Percentiles rank a stretch among this genome's conserved stretches.
Evolutionary conservation across 2,888 invertebrate species (phyloP).

Genomic region (Epiblema foenella): DNA sequence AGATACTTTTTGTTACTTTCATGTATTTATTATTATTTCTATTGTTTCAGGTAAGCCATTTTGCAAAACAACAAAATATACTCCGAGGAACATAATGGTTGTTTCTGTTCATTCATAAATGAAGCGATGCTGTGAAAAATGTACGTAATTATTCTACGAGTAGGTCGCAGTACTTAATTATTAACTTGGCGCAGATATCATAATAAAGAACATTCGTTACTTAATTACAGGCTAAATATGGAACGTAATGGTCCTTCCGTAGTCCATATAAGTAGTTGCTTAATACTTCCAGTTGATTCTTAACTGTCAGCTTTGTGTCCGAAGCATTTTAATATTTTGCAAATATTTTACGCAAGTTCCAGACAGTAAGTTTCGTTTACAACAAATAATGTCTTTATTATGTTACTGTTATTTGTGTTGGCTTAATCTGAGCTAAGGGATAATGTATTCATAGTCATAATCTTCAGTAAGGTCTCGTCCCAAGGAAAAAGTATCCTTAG

Average conservation of each 20-base stretch:
- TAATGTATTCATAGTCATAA: no score
- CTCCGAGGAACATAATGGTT: background rate
- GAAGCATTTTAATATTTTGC: background rate
- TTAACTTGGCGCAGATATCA: constrained; percentile 32
- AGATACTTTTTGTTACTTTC: no score
- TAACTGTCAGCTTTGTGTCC: constrained; percentile 19
- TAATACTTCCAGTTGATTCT: constrained; percentile 15
- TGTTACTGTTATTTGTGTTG: background rate
- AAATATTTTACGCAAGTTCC: background rate
- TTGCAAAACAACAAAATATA: background rate
- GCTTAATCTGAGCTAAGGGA: background rate
- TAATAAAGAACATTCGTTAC: constrained; percentile 31
- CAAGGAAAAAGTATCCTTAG: no score
- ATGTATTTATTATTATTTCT: constrained; percentile 2
- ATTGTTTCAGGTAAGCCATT: constrained; percentile 35
- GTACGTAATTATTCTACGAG: background rate
- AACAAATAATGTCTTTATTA: background rate
- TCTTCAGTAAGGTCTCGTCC: no score
- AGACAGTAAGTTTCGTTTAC: background rate
- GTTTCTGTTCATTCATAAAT: background rate
- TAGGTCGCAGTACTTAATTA: constrained; percentile 9
- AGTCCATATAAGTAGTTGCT: constrained; percentile 27
- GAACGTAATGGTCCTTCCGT: constrained; percentile 32
- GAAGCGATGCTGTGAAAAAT: background rate
- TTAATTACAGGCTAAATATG: constrained; percentile 36